Conservation (phyloP, 2,113 vertebrate genomes). For the Zeus faber region DNA sequence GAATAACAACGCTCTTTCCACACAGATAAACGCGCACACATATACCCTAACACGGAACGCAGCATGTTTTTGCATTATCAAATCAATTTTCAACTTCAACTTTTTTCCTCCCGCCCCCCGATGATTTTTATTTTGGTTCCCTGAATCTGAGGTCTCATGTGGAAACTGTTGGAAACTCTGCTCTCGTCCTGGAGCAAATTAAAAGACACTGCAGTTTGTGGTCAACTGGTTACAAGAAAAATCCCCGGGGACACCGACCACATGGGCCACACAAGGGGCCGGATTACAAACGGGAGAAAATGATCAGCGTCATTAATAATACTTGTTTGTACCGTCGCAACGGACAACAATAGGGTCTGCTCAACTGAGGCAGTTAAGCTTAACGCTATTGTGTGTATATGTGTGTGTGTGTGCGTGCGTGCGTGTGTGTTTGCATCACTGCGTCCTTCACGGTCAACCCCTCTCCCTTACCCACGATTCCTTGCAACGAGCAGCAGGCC, state of each 20-base stretch:
- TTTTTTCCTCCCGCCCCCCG: not conserved
- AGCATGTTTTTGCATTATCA: too few relatives aligned
- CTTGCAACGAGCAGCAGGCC: constrained; percentile 65
- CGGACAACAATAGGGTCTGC: too few relatives aligned
- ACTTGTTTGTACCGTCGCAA: too few relatives aligned
- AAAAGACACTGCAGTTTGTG: constrained; percentile 30
- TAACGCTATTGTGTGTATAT: not conserved
- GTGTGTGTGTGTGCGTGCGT: not conserved
- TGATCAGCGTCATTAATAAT: constrained; percentile 29
- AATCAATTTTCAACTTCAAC: too few relatives aligned
- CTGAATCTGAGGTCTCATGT: not conserved
- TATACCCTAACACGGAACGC: too few relatives aligned
- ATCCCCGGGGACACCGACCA: constrained; percentile 22
- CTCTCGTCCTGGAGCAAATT: constrained; percentile 17
- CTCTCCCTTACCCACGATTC: constrained; percentile 30
- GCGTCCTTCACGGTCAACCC: constrained; percentile 8
- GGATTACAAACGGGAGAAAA: constrained; percentile 22
- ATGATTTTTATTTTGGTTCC: not conserved
- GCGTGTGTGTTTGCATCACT: not conserved
- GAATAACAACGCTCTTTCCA: too few relatives aligned
- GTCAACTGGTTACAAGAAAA: constrained; percentile 23
- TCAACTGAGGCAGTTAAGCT: too few relatives aligned
- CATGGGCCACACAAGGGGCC: constrained; percentile 42
- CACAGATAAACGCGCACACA: too few relatives aligned
- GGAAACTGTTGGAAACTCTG: constrained; percentile 9